Conservation (phyloP, 2,888 invertebrate species). For the Linnaemya tessellans region DNA sequence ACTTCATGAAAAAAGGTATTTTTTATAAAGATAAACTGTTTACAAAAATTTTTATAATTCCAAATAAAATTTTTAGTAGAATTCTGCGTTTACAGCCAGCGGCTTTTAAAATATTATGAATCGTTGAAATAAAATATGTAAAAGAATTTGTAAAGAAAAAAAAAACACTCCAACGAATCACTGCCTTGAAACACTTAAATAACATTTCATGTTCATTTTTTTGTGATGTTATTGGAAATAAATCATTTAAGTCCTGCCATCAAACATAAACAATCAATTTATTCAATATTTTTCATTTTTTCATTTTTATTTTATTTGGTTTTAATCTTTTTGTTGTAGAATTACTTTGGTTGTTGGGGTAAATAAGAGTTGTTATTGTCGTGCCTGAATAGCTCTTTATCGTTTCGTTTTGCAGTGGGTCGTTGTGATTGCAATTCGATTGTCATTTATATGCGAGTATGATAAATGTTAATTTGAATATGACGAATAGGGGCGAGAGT, state of each 20-base stretch:
- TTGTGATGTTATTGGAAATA: slow-evolving; percentile 28
- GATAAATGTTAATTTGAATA: slow-evolving; percentile 37
- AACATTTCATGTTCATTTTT: slow-evolving; percentile 11
- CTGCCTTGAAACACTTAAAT: background rate
- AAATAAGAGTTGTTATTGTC: slow-evolving; percentile 34
- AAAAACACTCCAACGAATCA: background rate
- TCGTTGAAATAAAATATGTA: too few species aligned
- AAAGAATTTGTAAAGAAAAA: too few species aligned
- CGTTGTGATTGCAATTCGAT: slow-evolving; percentile 55
- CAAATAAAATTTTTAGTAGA: too few species aligned
- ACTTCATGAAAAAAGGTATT: too few species aligned
- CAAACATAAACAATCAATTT: slow-evolving; percentile 60
- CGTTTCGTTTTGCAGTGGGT: slow-evolving; percentile 46
- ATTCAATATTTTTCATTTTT: slow-evolving; percentile 16
- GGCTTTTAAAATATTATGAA: too few species aligned
- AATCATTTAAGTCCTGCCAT: slow-evolving; percentile 48
- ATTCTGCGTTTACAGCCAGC: too few species aligned
- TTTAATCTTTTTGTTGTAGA: background rate
- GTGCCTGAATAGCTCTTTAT: slow-evolving; percentile 38
- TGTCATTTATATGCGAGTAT: slow-evolving; percentile 47
- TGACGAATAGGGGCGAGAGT: background rate
- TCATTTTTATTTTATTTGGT: slow-evolving; percentile 2
- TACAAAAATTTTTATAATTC: too few species aligned
- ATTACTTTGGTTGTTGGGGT: slow-evolving; percentile 1
- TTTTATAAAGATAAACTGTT: too few species aligned